Percentiles rank a stretch among this genome's conserved stretches.
Evolutionary conservation across 2,113 vertebrate genomes (phyloP).

Genomic region (Parotia lawesii): DNA sequence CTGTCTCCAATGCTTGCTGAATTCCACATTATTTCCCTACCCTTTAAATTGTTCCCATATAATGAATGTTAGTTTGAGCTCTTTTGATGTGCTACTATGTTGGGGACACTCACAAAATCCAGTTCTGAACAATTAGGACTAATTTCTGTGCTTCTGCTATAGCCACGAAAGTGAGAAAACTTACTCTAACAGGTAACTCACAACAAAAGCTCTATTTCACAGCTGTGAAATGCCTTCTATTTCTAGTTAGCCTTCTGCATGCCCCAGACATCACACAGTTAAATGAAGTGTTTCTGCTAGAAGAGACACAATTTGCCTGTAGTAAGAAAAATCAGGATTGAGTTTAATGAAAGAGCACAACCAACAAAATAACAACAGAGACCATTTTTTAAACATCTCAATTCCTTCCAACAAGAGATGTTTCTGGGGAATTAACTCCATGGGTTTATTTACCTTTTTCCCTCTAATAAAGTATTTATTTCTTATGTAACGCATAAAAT

Average conservation of each 20-base stretch:
- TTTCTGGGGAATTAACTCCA: background rate
- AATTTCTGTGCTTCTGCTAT: background rate
- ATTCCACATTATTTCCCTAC: background rate
- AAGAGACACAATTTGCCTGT: background rate
- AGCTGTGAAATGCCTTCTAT: background rate
- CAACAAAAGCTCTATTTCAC: background rate
- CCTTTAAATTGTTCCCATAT: background rate
- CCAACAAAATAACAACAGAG: background rate
- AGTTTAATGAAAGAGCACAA: background rate
- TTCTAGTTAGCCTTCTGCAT: background rate
- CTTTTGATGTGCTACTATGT: background rate
- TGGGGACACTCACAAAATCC: background rate
- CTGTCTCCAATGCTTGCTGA: background rate
- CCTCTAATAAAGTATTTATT: background rate
- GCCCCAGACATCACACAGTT: background rate
- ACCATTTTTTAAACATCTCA: background rate
- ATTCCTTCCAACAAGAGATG: background rate
- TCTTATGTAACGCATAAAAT: constrained; percentile 27
- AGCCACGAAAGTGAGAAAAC: background rate
- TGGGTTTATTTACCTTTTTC: background rate
- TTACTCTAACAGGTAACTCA: background rate
- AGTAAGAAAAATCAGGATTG: background rate
- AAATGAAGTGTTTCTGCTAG: background rate
- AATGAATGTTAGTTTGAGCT: background rate
- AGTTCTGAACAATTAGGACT: background rate